Base-by-base conservation (phyloP, 2,888 invertebrate genomes). In the Helicoverpa assulta region DNA sequence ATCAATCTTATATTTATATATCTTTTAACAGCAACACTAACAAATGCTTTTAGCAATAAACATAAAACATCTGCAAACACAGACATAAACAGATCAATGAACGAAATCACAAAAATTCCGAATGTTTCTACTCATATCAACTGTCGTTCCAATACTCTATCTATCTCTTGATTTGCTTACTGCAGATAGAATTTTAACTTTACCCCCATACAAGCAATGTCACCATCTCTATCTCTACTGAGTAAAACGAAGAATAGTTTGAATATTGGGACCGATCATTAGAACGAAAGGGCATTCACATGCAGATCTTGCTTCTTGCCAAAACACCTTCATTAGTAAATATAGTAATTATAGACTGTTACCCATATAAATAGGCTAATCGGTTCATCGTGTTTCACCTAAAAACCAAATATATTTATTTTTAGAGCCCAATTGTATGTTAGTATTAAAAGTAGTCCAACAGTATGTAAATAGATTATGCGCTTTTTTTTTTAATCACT, bases 281-380 rank as follows among this genome's bases (percentile, higher is more conserved):
- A 43, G 60, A 66, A 60, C 53, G 52, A 76, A 72, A 78, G 80
- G 78, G 78, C 78, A 72, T 78, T 78, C 78, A 80, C 80, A 37
- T 80, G 52, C 60, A 66, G 56, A 54, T 64, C 54, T 21, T 47
- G 58, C 65, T 63, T 63, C 70, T 61, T 78, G 76, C 77, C 79
- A 77, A 78, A 74, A 77, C 56, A 70, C 60, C 54, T 60, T 58
- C 33, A 57, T 52, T 55, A 62, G 47, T 57, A 63, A 57, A 73
- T 73, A n/a, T 63, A 66, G 53, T 54, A 26, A 55, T 19, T 68
- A 66, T 70, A 51, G 53, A 69, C n/a, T 47, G 47, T 14, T 57
- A 61, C 57, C 10, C 40, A 61, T 55, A 33, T 58, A 61, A 58
- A 59, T 68, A 61, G 53, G 62, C 63, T 63, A 78, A 52, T 70